Evolutionary conservation across 2,113 vertebrate species (phyloP), one percentile per base, ranked within the genome.

Genomic region (Thamnophis sirtalis): DNA sequence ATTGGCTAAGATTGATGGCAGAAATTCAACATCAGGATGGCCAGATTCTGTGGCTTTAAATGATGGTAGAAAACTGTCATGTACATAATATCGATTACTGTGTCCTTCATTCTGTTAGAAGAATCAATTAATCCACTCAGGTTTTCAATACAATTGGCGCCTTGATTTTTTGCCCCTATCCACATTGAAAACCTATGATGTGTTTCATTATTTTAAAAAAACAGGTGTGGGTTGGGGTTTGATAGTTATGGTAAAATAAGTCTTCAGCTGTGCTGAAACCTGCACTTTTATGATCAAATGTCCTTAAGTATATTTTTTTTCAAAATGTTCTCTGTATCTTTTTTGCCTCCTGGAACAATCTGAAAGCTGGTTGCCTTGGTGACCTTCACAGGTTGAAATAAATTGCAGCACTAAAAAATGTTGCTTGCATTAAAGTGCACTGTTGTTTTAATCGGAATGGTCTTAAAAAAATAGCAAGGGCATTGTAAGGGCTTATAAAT

Each of bases 361-460:
- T 95, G 93, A 95, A 95, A 93, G 94, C 90, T n/a, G 85, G 68
- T 92, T 95, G 93, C 94, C 96, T 90, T 95, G 58, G 86, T 92
- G 92, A 95, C 93, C 89, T 86, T 93, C 94, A 90, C 92, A 92
- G 92, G 93, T 96, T 95, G 92, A 94, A 96, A 89, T 95, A 94
- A 93, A 85, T 92, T 91, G 63, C 60, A 53, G 3, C 9, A 19
- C 55, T 94, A 89, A 93, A 86, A 85, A 56, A 11, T 9, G 80
- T 95, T 94, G 63, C 49, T 48, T 0, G 1, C 92, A 63, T 86
- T 89, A 89, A 93, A 91, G 91, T 95, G 93, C 91, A 86, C 91
- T 84, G 85, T 8, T 21, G 9, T 92, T 93, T 93, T 3, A 8
- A 21, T 95, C 90, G 89, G 89, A 89, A 17, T 91, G 54, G 73